Evolutionary conservation across 2,888 invertebrate genomes (phyloP), one percentile per base, ranked within the genome.

Genomic region (Torymus auratus): DNA sequence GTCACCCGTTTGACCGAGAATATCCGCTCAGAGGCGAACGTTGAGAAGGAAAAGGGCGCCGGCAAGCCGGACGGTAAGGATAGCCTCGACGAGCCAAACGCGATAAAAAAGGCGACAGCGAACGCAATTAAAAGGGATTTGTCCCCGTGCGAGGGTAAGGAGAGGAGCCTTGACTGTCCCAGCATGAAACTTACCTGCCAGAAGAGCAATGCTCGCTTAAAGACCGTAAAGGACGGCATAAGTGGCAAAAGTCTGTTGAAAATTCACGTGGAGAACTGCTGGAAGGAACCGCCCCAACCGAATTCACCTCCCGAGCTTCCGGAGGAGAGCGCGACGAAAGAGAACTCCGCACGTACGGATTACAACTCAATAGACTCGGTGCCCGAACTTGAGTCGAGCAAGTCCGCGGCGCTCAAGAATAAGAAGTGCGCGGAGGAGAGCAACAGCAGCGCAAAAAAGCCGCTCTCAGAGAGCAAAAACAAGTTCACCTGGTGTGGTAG

Each of bases 191-290:
- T 70, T 13, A n/a, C 64, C n/a, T 62, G 53, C 1, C 62, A 71
- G 15, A 72, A 71, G 15, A 64, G 65, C 5, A 74, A 70, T 11
- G n/a, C 80, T 2, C 58, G 69, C 1, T 41, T 41, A n/a, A 68
- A 23, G 14, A 55, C 3, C 17, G 52, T 55, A 2, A 55, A 55
- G 5, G 53, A 55, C 23, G 53, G 20, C 12, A 67, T 50, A 41
- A 50, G 15, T 2, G 15, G 41, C n/a, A 71, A 60, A 20, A 68
- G 28, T 72, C 60, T 77, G 14, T 41, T 72, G 0, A 88, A 87
- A 72, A 88, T 88, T 23, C 86, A 88, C 76, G 86, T 88, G 5
- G 89, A 89, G 82, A 86, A 87, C 83, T 88, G 86, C 69, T 83
- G 84, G 11, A 77, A 73, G 5, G 70, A 77, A 20, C 15, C 61